phyloP scores from a whole-genome alignment of 1,140 invertebrate species.

The Cyclargus thomasi region DNA sequence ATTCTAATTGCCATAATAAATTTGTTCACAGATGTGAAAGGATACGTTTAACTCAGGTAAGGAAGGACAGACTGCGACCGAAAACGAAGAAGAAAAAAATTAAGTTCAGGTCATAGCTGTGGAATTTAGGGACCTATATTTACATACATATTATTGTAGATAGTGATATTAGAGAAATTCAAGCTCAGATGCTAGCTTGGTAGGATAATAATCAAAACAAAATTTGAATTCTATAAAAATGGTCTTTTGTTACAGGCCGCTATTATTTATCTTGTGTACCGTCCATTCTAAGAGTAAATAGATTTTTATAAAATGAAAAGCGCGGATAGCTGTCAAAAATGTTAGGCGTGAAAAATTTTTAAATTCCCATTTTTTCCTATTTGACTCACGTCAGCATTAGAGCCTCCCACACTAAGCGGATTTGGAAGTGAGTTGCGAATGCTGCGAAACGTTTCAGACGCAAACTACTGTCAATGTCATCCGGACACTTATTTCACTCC shows the following conservation, averaged over 20 bases:
- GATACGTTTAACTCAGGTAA: conserved; percentile 53
- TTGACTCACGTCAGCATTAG: too few relatives aligned
- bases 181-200: conserved; percentile 7
- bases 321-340: background rate
- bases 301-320: background rate
- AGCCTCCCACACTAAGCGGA: too few relatives aligned
- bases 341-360: background rate
- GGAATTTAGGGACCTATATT: background rate
- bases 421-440: too few relatives aligned
- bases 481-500: too few relatives aligned
- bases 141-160: conserved; percentile 3
- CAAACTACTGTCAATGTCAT: too few relatives aligned
- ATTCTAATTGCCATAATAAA: background rate
- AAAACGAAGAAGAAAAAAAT: conserved; percentile 29
- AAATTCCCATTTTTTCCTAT: background rate
- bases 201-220: background rate
- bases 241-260: background rate
- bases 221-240: background rate
- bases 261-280: conserved; percentile 11
- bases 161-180: background rate
- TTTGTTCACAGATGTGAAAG: conserved; percentile 51
- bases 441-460: too few relatives aligned
- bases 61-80: conserved; percentile 40
- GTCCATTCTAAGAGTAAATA: background rate
- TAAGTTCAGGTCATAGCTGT: conserved; percentile 9